A percentile compares a stretch with the other conserved stretches of the same genome.
These are phyloP conservation scores for Liodrosophila aerea DNA, from an alignment of 2,888 invertebrate species.

Conservation along the genomic window DNA sequence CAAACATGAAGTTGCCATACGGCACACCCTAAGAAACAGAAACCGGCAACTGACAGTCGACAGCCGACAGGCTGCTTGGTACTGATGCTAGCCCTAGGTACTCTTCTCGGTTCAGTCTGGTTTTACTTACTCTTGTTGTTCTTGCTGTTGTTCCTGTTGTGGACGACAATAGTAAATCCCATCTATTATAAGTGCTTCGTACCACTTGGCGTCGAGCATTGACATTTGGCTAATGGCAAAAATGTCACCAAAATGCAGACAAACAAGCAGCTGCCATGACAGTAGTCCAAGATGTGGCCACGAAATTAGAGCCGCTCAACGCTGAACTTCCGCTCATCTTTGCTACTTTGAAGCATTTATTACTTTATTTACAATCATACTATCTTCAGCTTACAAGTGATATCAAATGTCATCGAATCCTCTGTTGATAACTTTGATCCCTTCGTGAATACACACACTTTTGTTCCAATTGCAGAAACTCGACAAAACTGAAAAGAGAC, in stretches of 20 bases:
- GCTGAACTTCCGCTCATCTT: background rate
- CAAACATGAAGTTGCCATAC: slow-evolving; percentile 42
- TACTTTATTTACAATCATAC: slow-evolving; percentile 31
- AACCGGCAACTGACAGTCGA: slow-evolving; percentile 50
- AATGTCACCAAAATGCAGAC: slow-evolving; percentile 74
- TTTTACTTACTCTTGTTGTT: slow-evolving; percentile 12
- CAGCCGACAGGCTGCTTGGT: slow-evolving; percentile 44
- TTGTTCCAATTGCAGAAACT: background rate
- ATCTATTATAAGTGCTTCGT: slow-evolving; percentile 77
- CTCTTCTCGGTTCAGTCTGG: slow-evolving; percentile 6
- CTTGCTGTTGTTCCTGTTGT: slow-evolving; percentile 32
- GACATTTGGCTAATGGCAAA: slow-evolving; percentile 77
- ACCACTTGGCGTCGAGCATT: slow-evolving; percentile 71
- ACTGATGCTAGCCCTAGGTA: slow-evolving; percentile 6
- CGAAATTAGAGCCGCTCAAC: slow-evolving; percentile 27
- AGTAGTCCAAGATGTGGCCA: slow-evolving; percentile 29
- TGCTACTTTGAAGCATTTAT: slow-evolving; percentile 34
- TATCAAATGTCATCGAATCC: slow-evolving; percentile 15
- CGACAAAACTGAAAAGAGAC: background rate
- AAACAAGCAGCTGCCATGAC: slow-evolving; percentile 47
- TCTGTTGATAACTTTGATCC: slow-evolving; percentile 16
- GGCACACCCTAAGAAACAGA: slow-evolving; percentile 24
- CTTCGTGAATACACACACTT: slow-evolving; percentile 1
- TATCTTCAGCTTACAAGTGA: slow-evolving; percentile 25
- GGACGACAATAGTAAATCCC: slow-evolving; percentile 71